Base-by-base conservation (phyloP, 2,797 vertebrate species). In the Peromyscus melanophrys region DNA sequence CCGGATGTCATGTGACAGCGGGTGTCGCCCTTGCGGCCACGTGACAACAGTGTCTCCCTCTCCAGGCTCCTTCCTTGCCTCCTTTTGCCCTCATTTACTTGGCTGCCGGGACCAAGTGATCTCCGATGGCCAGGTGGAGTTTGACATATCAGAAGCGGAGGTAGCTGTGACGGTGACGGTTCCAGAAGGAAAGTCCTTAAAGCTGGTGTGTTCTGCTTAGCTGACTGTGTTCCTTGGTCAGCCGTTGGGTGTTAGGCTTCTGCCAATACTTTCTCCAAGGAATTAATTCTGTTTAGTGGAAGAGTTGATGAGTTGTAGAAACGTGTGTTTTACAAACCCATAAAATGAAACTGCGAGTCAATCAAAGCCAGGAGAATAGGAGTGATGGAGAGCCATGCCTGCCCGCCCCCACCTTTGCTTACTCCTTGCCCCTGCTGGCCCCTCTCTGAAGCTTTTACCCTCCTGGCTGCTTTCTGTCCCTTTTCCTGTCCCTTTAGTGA, bases 61-160 rank as follows among this genome's bases (percentile, higher is more conserved):
- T 94, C 21, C 97, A 99, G 99, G 99, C 90, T 97, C 98, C 67
- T 98, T 99, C 96, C 99, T 85, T 43, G 99, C 99, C 80, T 99
- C 99, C 0, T 99, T 99, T 98, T 99, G 99, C 97, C 99, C 99
- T 19, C 99, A 99, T 23, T 96, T 98, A 57, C 99, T 99, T 67
- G 99, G 99, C 96, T 99, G 99, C 98, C 99, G 98, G 96, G 98
- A 99, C 88, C 99, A 99, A 73, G 99, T 99, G 94, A 97, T 99
- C 8, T 97, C 98, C 6, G 98, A 98, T 63, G 98, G 98, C n/a
- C 99, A 98, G 86, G 99, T 99, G 88, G 99, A 99, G 81, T 98
- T 99, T 27, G 99, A 99, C 63, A 57, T 99, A 98, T 98, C 98
- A 78, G 98, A 98, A 94, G 98, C 97, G 5, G 97, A 97, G 1